Evolutionary conservation across 2,888 invertebrate species (phyloP).

Genomic region (Embidobia sp.): DNA sequence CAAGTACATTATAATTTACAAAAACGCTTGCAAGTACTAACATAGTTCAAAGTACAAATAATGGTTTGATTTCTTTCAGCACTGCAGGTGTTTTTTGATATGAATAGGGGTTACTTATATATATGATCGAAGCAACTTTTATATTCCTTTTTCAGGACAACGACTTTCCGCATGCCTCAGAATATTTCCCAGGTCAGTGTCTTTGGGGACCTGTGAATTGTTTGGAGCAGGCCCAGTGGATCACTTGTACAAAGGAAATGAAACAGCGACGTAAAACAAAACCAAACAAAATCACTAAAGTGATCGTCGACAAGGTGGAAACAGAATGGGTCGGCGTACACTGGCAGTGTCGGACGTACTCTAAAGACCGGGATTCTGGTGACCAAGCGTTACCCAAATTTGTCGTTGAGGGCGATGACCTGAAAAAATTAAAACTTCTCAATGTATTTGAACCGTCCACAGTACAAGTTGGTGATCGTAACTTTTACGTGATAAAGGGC

Average conservation of each 20-base stretch:
- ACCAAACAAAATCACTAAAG: conserved; percentile 81
- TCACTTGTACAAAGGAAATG: conserved; percentile 89
- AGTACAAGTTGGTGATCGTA: conserved; percentile 94
- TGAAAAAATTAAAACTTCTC: conserved; percentile 90
- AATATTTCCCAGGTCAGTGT: conserved; percentile 88
- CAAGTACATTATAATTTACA: no score
- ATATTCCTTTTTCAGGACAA: conserved; percentile 83
- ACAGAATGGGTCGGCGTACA: conserved; percentile 91
- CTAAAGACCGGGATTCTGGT: conserved; percentile 84
- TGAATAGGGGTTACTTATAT: no score
- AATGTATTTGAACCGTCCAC: conserved; percentile 94
- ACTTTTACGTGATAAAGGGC: conserved; percentile 89
- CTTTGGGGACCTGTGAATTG: conserved; percentile 88
- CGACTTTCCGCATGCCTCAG: conserved; percentile 83
- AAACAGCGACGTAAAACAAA: conserved; percentile 82
- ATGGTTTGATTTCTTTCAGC: no score
- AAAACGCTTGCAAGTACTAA: no score
- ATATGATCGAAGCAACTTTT: no score
- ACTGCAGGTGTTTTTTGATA: no score
- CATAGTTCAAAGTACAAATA: no score
- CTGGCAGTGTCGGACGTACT: conserved; percentile 91
- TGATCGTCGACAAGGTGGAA: conserved; percentile 91
- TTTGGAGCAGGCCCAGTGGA: conserved; percentile 91
- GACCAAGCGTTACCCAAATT: conserved; percentile 87
- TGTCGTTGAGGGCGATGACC: conserved; percentile 88